Evolutionary conservation across 2,888 invertebrate genomes (phyloP), one percentile per base, ranked within the genome.

Genomic region (Eupeodes latifasciatus): DNA sequence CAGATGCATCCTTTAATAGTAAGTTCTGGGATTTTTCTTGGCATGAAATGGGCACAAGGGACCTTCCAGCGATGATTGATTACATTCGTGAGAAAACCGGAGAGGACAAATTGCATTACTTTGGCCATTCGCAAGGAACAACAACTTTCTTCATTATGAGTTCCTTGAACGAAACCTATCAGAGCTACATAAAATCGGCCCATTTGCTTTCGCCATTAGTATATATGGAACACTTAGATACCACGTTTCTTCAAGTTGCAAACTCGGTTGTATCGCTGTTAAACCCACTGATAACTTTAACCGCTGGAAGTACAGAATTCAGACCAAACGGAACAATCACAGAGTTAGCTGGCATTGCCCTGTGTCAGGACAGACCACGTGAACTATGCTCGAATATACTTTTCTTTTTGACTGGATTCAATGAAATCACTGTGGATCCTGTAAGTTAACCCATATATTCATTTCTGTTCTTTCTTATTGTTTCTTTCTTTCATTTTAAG

Each of bases 11-110:
- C 90, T 2, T 27, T 27, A 14, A 87, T 67, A 19, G 76, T 86
- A 0, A 59, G 82, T 85, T 78, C 40, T 85, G 85, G 85, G 66
- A 85, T 14, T 85, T 75, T 12, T 97, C 97, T 90, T 98, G 96
- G 94, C 97, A 98, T 91, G 97, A 98, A 93, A 96, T 98, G 94
- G 97, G 96, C 0, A 92, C 95, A 67, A 95, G 96, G 91, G 98
- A 99, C 93, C 92, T 98, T 81, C 98, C 98, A 10, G 96, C 98
- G 0, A 96, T 95, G 84, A 95, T 98, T 74, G 96, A 97, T 92
- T 96, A 96, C 91, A 94, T 96, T 10, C 7, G 47, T 4, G 9
- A 10, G 1, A 5, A 27, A 14, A 66, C 66, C n/a, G 49, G 27
- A 14, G 14, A 49, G 6, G 14, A 66, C 27, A 9, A 49, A 16